phyloP scores from a whole-genome alignment of 2,888 invertebrate species.

The Anodontia alba region DNA sequence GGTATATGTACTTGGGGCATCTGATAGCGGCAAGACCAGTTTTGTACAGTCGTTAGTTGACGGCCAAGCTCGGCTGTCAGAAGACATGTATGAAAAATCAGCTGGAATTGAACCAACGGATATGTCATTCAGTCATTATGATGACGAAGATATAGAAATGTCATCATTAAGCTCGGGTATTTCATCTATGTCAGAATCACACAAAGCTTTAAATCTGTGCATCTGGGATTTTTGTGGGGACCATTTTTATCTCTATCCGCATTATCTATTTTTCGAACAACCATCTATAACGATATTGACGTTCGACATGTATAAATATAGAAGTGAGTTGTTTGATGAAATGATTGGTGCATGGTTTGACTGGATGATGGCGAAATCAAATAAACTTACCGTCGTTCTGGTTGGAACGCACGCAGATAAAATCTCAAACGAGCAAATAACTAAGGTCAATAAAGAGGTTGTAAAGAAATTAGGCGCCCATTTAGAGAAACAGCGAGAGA shows the following conservation, averaged over 20 bases:
- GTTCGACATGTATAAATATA: slow-evolving; percentile 81
- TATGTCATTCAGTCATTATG: slow-evolving; percentile 3
- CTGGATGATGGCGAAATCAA: slow-evolving; percentile 82
- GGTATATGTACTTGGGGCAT: slow-evolving; percentile 73
- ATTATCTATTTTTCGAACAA: slow-evolving; percentile 80
- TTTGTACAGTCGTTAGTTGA: slow-evolving; percentile 82
- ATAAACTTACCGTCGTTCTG: slow-evolving; percentile 78
- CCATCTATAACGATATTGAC: slow-evolving; percentile 79
- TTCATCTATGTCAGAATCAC: background rate
- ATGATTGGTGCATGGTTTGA: slow-evolving; percentile 83
- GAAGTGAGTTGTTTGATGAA: slow-evolving; percentile 72
- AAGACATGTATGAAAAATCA: slow-evolving; percentile 75
- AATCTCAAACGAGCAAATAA: slow-evolving; percentile 59
- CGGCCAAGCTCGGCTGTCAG: slow-evolving; percentile 79
- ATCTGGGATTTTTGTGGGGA: slow-evolving; percentile 83
- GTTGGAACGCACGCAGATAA: slow-evolving; percentile 82
- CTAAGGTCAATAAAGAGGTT: slow-evolving; percentile 65
- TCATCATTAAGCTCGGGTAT: background rate
- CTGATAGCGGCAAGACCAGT: slow-evolving; percentile 77
- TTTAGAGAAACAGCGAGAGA: slow-evolving; percentile 63
- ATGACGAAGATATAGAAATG: background rate
- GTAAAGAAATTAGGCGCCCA: slow-evolving; percentile 64
- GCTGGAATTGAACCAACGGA: slow-evolving; percentile 58
- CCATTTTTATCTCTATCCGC: slow-evolving; percentile 77
- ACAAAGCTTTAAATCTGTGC: slow-evolving; percentile 69